Evolutionary conservation across 2,888 invertebrate species (phyloP).

Genomic region (Cryptus viduatorius): DNA sequence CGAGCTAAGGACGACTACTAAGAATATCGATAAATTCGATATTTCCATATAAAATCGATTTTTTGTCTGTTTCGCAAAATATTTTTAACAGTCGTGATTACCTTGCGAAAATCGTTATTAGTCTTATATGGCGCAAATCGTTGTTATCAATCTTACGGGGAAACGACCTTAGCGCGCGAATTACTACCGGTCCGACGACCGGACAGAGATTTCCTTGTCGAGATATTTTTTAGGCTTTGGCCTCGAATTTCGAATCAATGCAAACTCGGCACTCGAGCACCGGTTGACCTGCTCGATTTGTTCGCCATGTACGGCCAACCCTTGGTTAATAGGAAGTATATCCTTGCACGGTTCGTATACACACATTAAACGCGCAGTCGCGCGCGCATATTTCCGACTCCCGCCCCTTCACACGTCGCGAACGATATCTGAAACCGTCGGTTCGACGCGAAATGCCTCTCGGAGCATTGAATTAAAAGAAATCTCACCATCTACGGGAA

Average conservation of each 20-base stretch:
- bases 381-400: constrained; percentile 61
- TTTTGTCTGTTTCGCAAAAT: background rate
- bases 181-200: constrained; percentile 39
- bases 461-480: constrained; percentile 75
- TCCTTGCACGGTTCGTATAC: constrained; percentile 67
- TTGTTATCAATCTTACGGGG: constrained; percentile 22
- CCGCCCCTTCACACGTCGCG: constrained; percentile 61
- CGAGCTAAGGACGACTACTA: too few relatives aligned
- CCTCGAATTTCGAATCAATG: constrained; percentile 59
- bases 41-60: background rate
- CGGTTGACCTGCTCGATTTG: constrained; percentile 69
- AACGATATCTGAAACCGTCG: constrained; percentile 68
- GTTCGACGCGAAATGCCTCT: constrained; percentile 73
- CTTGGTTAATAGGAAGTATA: constrained; percentile 73
- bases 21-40: background rate
- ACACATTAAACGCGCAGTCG: constrained; percentile 25
- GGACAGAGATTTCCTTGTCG: constrained; percentile 15
- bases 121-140: constrained; percentile 13
- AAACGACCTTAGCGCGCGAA: constrained; percentile 16
- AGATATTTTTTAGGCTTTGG: constrained; percentile 62
- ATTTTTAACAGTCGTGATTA: background rate
- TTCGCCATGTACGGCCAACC: constrained; percentile 72
- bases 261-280: constrained; percentile 57
- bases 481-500: constrained; percentile 81
- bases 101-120: constrained; percentile 20